A percentile compares a stretch with the other conserved stretches of the same genome.
Evolutionary conservation across 2,797 vertebrate species (phyloP).

Genomic region (Otus scops): DNA sequence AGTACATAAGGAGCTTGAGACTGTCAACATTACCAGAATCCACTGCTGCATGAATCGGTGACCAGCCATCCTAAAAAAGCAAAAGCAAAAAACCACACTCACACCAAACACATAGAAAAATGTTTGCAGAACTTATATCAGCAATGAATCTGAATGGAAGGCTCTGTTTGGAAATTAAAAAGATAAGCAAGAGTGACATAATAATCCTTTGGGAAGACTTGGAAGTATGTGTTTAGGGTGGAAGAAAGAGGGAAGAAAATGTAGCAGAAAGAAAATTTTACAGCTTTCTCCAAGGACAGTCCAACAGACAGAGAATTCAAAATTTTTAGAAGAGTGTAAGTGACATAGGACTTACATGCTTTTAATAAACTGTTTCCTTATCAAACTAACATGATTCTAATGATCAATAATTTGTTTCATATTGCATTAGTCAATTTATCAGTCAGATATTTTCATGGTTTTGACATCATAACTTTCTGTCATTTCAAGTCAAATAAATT

Average conservation of each 20-base stretch:
- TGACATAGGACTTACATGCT: neutral
- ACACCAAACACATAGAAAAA: neutral
- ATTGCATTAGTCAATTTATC: neutral
- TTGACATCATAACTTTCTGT: neutral
- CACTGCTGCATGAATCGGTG: slow-evolving; percentile 87
- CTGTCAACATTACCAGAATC: slow-evolving; percentile 85
- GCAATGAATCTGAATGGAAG: neutral
- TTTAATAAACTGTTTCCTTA: neutral
- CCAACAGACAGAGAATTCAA: neutral
- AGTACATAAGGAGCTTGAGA: slow-evolving; percentile 87
- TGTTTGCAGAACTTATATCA: neutral
- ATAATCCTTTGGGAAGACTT: neutral
- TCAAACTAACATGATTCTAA: neutral
- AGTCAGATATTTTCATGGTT: neutral
- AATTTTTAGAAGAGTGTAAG: neutral
- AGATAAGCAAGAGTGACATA: neutral
- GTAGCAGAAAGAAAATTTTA: neutral
- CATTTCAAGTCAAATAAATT: neutral
- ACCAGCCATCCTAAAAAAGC: slow-evolving; percentile 85
- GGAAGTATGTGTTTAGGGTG: neutral
- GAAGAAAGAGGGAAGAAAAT: neutral
- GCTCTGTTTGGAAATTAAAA: neutral
- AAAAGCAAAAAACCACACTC: neutral
- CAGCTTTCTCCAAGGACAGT: neutral
- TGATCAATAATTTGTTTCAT: neutral